These are phyloP conservation scores for Darevskia mixta DNA, from an alignment of 2,797 vertebrate species.

Conservation along the genomic window DNA sequence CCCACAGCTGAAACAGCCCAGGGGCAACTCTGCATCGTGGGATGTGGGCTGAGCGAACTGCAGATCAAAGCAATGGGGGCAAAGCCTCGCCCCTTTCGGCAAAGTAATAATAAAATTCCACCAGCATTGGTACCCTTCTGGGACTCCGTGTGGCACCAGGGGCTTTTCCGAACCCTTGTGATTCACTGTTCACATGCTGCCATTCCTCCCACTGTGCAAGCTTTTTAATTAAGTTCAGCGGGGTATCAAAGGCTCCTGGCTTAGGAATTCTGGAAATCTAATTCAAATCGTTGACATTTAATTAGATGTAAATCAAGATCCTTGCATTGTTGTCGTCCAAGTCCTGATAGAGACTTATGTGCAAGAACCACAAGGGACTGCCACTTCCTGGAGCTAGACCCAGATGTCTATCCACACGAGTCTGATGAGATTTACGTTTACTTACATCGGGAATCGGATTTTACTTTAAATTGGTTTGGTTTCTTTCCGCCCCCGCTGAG, in stretches of 20 bases:
- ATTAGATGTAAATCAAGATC: background rate
- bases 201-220: background rate
- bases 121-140: background rate
- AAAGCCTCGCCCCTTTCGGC: background rate
- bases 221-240: conserved; percentile 20
- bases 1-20: background rate
- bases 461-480: background rate
- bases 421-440: background rate
- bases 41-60: background rate
- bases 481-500: conserved; percentile 8
- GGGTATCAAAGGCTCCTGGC: background rate
- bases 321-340: background rate
- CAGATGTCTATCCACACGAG: background rate
- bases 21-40: background rate
- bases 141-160: background rate
- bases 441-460: background rate
- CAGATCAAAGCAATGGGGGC: background rate
- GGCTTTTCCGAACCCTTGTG: background rate
- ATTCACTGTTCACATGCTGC: background rate
- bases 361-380: conserved; percentile 4
- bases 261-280: background rate
- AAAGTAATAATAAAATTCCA: background rate
- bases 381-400: background rate
- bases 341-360: background rate
- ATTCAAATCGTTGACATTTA: conserved; percentile 23